Evolutionary conservation across 2,888 invertebrate genomes (phyloP).

Genomic region (Biston betularia): DNA sequence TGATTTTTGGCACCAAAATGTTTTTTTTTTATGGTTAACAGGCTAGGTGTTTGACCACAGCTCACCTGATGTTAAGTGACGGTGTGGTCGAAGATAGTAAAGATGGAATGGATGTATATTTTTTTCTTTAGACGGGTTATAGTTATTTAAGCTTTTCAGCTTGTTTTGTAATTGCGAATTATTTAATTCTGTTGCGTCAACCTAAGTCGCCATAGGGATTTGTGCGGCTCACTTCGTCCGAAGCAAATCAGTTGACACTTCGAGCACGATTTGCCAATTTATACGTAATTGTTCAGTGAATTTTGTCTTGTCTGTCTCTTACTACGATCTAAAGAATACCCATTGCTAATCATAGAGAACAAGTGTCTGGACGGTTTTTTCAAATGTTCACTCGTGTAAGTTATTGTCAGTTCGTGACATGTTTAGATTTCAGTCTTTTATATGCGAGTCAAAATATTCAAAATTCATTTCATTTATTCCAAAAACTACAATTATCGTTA

Average conservation of each 20-base stretch:
- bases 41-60: too few species aligned
- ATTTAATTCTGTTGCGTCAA: constrained; percentile 1
- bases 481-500: too few species aligned
- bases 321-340: background rate
- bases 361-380: background rate
- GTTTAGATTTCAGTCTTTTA: too few species aligned
- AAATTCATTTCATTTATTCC: too few species aligned
- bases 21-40: too few species aligned
- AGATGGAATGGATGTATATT: too few species aligned
- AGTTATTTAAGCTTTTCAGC: background rate
- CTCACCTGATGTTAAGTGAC: too few species aligned
- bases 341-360: background rate
- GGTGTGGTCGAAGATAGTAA: too few species aligned
- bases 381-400: too few species aligned
- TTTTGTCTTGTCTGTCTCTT: background rate
- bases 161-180: constrained; percentile 1
- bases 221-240: background rate
- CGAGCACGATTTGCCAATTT: background rate
- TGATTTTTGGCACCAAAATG: too few species aligned
- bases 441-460: too few species aligned
- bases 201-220: background rate
- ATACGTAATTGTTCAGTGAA: background rate
- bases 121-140: background rate
- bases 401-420: too few species aligned
- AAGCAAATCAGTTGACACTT: constrained; percentile 5